Conservation (phyloP, 2,113 vertebrate species). For the Thinocorus orbignyianus region DNA sequence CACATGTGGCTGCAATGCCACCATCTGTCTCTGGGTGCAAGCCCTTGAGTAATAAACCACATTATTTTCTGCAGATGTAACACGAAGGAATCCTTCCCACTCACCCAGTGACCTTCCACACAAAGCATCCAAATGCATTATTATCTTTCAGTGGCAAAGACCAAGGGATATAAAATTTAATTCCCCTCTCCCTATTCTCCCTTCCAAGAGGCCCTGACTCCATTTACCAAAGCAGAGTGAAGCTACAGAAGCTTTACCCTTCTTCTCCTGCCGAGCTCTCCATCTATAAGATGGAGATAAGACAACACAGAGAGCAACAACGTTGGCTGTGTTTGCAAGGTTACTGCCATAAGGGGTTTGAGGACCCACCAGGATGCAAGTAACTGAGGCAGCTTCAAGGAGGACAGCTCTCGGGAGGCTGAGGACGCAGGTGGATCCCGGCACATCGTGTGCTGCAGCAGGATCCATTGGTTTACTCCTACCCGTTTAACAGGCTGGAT, state of each 20-base stretch:
- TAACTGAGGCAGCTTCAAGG: neutral
- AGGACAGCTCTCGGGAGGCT: neutral
- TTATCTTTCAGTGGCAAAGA: neutral
- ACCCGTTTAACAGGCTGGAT: neutral
- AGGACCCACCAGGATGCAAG: neutral
- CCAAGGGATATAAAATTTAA: neutral
- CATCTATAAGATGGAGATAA: neutral
- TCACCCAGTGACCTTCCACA: neutral
- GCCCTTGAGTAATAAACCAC: neutral
- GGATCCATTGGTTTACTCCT: neutral
- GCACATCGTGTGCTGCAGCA: neutral
- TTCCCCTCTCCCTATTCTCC: neutral
- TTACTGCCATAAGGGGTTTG: neutral
- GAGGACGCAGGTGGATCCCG: neutral
- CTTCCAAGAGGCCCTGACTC: neutral
- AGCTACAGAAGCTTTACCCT: neutral
- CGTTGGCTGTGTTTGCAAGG: fast-evolving
- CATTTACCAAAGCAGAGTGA: neutral
- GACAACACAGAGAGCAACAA: neutral
- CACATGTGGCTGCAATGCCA: neutral
- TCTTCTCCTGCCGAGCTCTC: neutral
- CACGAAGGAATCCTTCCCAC: neutral
- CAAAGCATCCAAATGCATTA: neutral
- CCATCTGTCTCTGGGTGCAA: neutral
- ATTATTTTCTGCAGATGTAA: neutral